These are phyloP conservation scores for Styela plicata DNA, from an alignment of 23 tunicate genomes.

Conservation along the genomic window DNA sequence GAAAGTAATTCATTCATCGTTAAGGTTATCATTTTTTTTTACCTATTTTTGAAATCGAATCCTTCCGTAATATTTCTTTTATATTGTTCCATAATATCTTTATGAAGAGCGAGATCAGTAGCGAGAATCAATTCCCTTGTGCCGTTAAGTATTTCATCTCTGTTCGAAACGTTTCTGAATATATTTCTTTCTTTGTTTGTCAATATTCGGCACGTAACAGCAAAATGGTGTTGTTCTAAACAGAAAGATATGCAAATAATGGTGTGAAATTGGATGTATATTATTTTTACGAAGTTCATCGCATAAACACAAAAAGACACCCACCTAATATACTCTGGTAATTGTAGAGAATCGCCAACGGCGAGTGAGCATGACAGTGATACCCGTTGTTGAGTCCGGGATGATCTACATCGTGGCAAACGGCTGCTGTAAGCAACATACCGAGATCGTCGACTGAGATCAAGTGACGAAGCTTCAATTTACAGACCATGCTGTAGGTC, in stretches of 20 bases:
- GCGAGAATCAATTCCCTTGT: slow-evolving; percentile 78
- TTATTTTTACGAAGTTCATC: neutral
- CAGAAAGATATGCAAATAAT: neutral
- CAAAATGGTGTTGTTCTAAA: slow-evolving; percentile 93
- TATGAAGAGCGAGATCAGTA: slow-evolving; percentile 82
- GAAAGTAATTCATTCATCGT: neutral
- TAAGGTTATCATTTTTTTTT: neutral
- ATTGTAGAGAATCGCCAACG: slow-evolving; percentile 86
- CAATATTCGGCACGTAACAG: slow-evolving; percentile 82
- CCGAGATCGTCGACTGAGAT: slow-evolving; percentile 72
- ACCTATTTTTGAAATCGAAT: slow-evolving; percentile 82
- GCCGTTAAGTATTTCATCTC: slow-evolving; percentile 67
- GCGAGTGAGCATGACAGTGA: slow-evolving; percentile 76
- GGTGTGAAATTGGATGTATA: neutral
- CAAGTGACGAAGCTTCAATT: slow-evolving; percentile 40
- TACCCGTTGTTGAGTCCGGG: slow-evolving; percentile 93
- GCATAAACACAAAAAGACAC: neutral
- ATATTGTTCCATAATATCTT: slow-evolving; percentile 67
- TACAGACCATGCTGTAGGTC: slow-evolving; percentile 88
- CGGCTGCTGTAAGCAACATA: slow-evolving; percentile 74
- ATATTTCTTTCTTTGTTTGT: slow-evolving; percentile 79
- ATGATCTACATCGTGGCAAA: slow-evolving; percentile 95
- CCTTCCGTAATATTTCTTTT: slow-evolving; percentile 34
- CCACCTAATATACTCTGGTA: slow-evolving; percentile 83
- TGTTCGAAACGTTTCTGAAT: slow-evolving; percentile 75